These are phyloP conservation scores for Serilophus lunatus DNA, from an alignment of 2,113 vertebrate species.

Conservation along the genomic window DNA sequence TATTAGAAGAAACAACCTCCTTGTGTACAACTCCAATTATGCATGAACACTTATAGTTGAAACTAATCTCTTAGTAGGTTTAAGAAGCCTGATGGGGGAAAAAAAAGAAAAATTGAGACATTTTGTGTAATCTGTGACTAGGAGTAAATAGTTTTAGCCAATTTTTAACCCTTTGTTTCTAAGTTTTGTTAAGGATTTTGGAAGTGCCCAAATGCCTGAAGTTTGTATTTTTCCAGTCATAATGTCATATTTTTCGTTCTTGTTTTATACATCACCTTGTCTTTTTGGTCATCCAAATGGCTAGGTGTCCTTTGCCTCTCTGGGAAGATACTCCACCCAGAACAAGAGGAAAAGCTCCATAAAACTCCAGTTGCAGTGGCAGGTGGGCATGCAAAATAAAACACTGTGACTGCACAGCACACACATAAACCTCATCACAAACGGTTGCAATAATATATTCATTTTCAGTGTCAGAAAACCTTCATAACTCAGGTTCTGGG, in stretches of 20 bases:
- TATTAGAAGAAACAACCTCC: not conserved
- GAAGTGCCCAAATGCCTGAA: not conserved
- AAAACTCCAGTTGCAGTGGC: not conserved
- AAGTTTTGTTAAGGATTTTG: not conserved
- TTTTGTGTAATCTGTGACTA: not conserved
- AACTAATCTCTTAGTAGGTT: not conserved
- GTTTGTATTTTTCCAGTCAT: not conserved
- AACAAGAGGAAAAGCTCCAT: not conserved
- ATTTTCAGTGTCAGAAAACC: not conserved
- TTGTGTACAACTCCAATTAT: not conserved
- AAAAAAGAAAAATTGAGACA: not conserved
- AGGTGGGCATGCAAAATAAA: accelerated
- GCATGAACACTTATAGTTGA: not conserved
- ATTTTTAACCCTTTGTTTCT: not conserved
- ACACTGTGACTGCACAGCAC: not conserved
- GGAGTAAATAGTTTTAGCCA: not conserved
- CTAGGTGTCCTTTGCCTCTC: accelerated
- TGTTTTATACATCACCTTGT: not conserved
- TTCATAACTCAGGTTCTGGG: not conserved
- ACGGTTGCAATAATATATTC: not conserved
- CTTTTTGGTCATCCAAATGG: not conserved
- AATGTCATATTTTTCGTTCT: not conserved
- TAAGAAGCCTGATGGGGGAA: not conserved
- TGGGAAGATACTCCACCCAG: not conserved
- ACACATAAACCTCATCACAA: accelerated